Base-by-base conservation (phyloP, 2,888 invertebrate genomes). In the Bugulina stolonifera region DNA sequence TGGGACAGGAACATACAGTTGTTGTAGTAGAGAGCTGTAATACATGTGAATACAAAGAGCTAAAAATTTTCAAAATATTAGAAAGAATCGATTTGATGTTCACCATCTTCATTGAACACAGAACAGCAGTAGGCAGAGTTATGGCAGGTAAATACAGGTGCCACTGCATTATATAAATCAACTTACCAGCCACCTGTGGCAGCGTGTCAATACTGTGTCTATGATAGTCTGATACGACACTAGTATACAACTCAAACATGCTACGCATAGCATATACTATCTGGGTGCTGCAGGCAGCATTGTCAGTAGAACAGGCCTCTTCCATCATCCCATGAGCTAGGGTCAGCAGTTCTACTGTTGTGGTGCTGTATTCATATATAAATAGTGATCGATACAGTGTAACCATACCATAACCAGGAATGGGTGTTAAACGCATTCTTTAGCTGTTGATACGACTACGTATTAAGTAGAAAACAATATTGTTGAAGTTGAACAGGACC, bases 1-100 rank as follows among this genome's bases (percentile, higher is more conserved):
- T 93, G 91, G 0, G 91, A 89, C 18, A 96, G 86, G 81, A 90
- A 95, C 89, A 92, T 90, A 82, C 94, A 94, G 84, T 96, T 95
- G 86, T 96, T 96, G 85, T 94, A 81, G 72, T 82, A 81, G 14
- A 84, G 75, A 34, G 83, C 83, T 83, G 79, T n/a, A 76, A 76
- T 32, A n/a, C n/a, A n/a, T n/a, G n/a, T n/a, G n/a, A n/a, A n/a
- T n/a, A n/a, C n/a, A n/a, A 69, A 90, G 80, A 92, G 92, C 34
- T n/a, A n/a, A n/a, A n/a, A n/a, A n/a, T n/a, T n/a, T n/a, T n/a
- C n/a, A n/a, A n/a, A n/a, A n/a, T n/a, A n/a, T n/a, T n/a, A n/a
- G n/a, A n/a, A n/a, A n/a, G n/a, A n/a, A n/a, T n/a, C n/a, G n/a
- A n/a, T n/a, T n/a, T n/a, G n/a, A n/a, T n/a, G n/a, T n/a, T n/a